Conservation (phyloP, 2,888 invertebrate genomes). For the Protophormia terraenovae region DNA sequence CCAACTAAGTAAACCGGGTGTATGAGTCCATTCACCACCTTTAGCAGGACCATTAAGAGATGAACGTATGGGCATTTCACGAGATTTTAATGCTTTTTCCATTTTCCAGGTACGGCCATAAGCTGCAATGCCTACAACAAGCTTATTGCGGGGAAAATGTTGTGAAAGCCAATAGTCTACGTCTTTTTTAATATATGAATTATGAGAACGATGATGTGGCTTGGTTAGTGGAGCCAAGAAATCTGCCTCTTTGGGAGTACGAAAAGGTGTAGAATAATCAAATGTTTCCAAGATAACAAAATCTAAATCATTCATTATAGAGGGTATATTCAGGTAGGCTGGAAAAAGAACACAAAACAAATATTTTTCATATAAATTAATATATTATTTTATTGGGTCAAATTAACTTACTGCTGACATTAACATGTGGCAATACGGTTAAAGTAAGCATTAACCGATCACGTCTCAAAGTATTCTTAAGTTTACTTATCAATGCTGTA, state of each 20-base stretch:
- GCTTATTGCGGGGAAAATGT: conserved; percentile 85
- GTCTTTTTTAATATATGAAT: conserved; percentile 85
- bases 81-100: conserved; percentile 86
- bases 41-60: conserved; percentile 86
- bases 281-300: conserved; percentile 89
- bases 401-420: conserved; percentile 85
- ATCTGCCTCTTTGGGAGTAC: conserved; percentile 90
- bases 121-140: conserved; percentile 87
- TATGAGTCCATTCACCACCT: conserved; percentile 87
- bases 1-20: conserved; percentile 88
- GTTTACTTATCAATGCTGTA: conserved; percentile 87
- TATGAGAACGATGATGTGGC: conserved; percentile 86
- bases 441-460: conserved; percentile 86
- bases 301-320: conserved; percentile 88
- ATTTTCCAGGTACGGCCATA: conserved; percentile 90
- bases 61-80: conserved; percentile 89
- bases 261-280: conserved; percentile 88
- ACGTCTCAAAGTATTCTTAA: conserved; percentile 86
- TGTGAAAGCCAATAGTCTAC: conserved; percentile 85
- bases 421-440: conserved; percentile 90
- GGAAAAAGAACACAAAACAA: too few relatives aligned
- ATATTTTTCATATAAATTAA: too few relatives aligned
- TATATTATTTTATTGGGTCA: too few relatives aligned
- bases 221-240: conserved; percentile 88
- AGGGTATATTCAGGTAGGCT: conserved; percentile 90